Evolutionary conservation across 2,113 vertebrate genomes (phyloP).

Genomic region (Cheirogaleus medius): DNA sequence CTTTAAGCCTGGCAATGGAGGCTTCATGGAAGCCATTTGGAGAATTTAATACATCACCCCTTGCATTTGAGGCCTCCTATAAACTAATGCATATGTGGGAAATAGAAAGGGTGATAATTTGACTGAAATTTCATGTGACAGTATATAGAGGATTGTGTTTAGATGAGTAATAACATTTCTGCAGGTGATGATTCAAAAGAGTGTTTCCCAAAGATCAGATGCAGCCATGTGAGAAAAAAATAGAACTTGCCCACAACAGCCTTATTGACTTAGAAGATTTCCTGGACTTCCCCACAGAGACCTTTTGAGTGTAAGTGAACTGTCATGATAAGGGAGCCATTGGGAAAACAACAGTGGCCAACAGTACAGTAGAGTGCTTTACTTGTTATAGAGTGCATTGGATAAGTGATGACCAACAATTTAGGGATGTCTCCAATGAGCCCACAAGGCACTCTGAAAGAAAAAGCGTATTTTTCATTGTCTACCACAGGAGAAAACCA

Average conservation of each 20-base stretch:
- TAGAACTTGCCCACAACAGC: not conserved
- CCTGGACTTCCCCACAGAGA: not conserved
- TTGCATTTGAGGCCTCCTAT: not conserved
- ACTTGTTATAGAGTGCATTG: not conserved
- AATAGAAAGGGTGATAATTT: not conserved
- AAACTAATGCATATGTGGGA: not conserved
- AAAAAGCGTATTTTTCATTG: not conserved
- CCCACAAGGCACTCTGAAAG: not conserved
- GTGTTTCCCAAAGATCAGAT: not conserved
- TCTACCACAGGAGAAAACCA: not conserved
- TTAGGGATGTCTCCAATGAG: not conserved
- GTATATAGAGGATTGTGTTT: not conserved
- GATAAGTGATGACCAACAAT: not conserved
- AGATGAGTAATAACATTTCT: not conserved
- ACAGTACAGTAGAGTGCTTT: accelerated
- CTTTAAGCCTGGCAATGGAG: not conserved
- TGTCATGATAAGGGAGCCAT: not conserved
- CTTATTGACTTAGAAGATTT: not conserved
- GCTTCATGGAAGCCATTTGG: not conserved
- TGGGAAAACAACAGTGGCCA: not conserved
- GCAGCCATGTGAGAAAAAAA: not conserved
- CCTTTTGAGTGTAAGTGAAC: not conserved
- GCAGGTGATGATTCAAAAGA: not conserved
- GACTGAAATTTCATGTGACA: not conserved
- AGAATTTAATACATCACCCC: not conserved